Evolutionary conservation across 2,888 invertebrate genomes (phyloP).

Genomic region (Latrodectus hesperus): DNA sequence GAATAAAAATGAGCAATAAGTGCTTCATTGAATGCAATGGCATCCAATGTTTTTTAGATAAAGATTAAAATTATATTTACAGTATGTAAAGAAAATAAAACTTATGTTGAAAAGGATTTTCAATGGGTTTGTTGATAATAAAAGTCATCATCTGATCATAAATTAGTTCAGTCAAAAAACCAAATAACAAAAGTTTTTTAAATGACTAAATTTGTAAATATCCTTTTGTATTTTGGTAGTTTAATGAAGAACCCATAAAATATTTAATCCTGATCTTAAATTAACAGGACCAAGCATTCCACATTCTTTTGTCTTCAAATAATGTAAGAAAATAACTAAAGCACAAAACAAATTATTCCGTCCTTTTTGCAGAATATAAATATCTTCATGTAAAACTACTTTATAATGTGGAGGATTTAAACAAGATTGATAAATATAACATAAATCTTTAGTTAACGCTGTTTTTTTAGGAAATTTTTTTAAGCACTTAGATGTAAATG

Average conservation of each 20-base stretch:
- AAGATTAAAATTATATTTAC: too few relatives aligned
- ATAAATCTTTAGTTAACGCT: conserved; percentile 76
- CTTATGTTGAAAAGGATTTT: too few relatives aligned
- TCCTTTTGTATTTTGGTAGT: neutral
- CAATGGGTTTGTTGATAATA: too few relatives aligned
- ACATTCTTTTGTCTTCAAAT: conserved; percentile 83
- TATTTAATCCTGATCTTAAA: conserved; percentile 86
- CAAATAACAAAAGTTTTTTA: too few relatives aligned
- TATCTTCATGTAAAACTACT: conserved; percentile 81
- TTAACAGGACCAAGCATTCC: conserved; percentile 86
- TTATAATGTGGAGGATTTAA: conserved; percentile 84
- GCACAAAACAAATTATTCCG: conserved; percentile 89
- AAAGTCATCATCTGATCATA: too few relatives aligned
- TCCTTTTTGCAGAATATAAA: conserved; percentile 78
- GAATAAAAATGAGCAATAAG: too few relatives aligned
- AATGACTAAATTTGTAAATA: neutral
- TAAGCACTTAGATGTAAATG: conserved; percentile 75
- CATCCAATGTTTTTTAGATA: too few relatives aligned
- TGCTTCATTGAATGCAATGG: too few relatives aligned
- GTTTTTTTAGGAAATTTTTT: conserved; percentile 73
- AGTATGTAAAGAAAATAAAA: too few relatives aligned
- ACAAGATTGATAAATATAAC: conserved; percentile 80
- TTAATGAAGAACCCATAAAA: conserved; percentile 76
- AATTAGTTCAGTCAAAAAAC: too few relatives aligned
- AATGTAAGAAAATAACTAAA: conserved; percentile 86